phyloP scores from a whole-genome alignment of 2,888 invertebrate species.

The Venusia cambrica region DNA sequence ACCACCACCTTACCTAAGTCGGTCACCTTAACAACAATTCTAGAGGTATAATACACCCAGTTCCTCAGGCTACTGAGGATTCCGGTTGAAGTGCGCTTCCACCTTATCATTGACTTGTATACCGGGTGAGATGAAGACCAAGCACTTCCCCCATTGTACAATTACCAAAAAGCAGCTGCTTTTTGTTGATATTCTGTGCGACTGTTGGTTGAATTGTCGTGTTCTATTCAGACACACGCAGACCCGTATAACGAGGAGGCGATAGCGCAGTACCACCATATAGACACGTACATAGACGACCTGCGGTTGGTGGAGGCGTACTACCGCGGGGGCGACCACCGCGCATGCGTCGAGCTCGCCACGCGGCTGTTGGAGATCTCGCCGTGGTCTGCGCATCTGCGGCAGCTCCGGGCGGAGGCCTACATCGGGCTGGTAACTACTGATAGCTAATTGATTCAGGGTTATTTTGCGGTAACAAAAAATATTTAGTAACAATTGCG shows the following conservation, averaged over 20 bases:
- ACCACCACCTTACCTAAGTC: no score
- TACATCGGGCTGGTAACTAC: slow-evolving; percentile 86
- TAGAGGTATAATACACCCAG: no score
- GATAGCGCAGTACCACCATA: slow-evolving; percentile 83
- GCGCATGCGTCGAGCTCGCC: slow-evolving; percentile 74
- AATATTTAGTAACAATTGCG: no score
- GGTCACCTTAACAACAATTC: no score
- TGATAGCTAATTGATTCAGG: no score
- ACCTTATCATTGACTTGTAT: no score
- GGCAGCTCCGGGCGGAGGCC: slow-evolving; percentile 93
- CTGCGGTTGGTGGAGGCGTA: slow-evolving; percentile 79
- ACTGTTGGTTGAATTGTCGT: not conserved
- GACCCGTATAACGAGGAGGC: slow-evolving; percentile 92
- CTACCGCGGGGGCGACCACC: slow-evolving; percentile 74
- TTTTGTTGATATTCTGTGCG: not conserved
- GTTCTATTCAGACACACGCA: slow-evolving; percentile 58
- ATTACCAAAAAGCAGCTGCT: no score
- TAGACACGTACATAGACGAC: slow-evolving; percentile 85
- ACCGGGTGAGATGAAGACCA: no score
- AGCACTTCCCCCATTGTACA: no score
- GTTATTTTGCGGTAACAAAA: no score
- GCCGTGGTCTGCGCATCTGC: slow-evolving; percentile 92
- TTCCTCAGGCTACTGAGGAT: no score
- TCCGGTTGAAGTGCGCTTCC: no score
- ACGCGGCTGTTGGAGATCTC: slow-evolving; percentile 89